Evolutionary conservation across 2,888 invertebrate species (phyloP), one percentile per base, ranked within the genome.

Genomic region (Girardia tigrina): DNA sequence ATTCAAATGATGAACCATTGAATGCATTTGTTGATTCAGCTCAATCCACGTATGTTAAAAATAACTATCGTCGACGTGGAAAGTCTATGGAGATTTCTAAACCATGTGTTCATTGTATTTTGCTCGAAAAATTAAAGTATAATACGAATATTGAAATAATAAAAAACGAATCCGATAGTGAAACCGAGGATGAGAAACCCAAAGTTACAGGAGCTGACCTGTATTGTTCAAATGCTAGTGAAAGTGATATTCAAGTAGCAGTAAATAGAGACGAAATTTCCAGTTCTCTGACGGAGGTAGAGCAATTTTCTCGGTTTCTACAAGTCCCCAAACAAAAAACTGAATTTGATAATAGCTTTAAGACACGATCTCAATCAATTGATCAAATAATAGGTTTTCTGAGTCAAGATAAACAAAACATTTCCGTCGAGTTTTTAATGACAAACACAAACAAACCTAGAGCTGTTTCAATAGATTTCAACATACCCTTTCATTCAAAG

Each of bases 81-180:
- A 36, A 42, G 27, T 74, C 74, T 23, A 16, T 74, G 2, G 74
- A 74, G 2, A 69, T 74, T 27, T 70, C 74, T 1, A 74, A 74
- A 70, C 36, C 42, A 23, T 74, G 74, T 26, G 28, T 74, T 28
- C 74, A 74, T 20, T 74, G 74, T 74, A 27, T 69, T 26, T 42
- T 74, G 27, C 2, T 69, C 26, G 74, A 74, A 27, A 42, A 42
- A 27, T 42, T 70, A 16, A 42, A 2, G 70, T 42, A 73, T n/a
- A 16, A 56, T 8, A 12, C 4, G 56, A 23, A 4, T 56, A 20
- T 4, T 56, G 20, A 4, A 56, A 20, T 16, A 56, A 6, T 8
- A 56, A 4, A 56, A 8, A 23, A 56, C 23, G 56, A 56, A 56
- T 56, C n/a, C 8, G n/a, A 8, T n/a, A 2, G 4, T 16, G 23